These are phyloP conservation scores for Girardinichthys multiradiatus DNA, from an alignment of 2,113 vertebrate genomes.

Conservation along the genomic window DNA sequence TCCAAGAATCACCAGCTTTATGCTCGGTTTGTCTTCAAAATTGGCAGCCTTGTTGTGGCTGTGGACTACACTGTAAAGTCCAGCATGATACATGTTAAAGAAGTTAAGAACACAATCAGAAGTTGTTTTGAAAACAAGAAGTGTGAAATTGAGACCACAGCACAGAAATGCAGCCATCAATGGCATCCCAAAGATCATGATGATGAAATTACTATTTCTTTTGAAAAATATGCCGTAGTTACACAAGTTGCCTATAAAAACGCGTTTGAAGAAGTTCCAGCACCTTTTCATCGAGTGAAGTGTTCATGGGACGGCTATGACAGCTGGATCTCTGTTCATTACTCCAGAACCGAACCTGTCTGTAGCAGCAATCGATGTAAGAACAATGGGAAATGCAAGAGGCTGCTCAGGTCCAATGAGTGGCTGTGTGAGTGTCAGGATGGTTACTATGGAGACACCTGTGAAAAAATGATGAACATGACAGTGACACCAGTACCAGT, in stretches of 20 bases:
- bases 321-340: background rate
- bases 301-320: background rate
- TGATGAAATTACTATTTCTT: too few relatives aligned
- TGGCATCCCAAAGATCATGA: background rate
- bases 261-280: background rate
- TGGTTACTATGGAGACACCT: background rate
- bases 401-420: background rate
- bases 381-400: background rate
- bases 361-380: background rate
- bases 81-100: background rate
- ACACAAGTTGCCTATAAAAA: background rate
- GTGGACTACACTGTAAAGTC: background rate
- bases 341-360: background rate
- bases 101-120: background rate
- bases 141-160: background rate
- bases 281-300: background rate
- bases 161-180: background rate
- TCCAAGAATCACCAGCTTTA: background rate
- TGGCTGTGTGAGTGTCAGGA: background rate
- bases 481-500: too few relatives aligned
- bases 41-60: accelerated
- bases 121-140: background rate
- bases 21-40: accelerated
- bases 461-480: background rate
- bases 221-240: background rate